phyloP scores from a whole-genome alignment of 1,140 invertebrate species.

The Venturia canescens region DNA sequence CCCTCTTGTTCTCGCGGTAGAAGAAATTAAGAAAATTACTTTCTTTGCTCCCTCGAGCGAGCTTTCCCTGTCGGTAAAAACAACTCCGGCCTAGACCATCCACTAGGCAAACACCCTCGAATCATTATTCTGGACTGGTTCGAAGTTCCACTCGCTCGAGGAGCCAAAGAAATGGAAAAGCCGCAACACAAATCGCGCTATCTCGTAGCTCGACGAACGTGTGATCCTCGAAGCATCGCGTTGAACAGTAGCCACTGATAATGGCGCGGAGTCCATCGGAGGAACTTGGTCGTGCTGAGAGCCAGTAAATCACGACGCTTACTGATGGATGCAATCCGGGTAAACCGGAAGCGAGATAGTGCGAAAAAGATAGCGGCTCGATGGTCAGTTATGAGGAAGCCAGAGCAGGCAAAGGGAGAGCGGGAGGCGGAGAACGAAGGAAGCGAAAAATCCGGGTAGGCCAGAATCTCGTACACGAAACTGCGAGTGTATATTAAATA shows the following conservation, averaged over 20 bases:
- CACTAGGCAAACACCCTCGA: no score
- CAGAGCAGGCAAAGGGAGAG: background rate
- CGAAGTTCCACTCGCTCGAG: no score
- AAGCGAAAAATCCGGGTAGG: conserved; percentile 35
- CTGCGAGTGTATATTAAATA: conserved; percentile 12
- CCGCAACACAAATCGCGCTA: background rate
- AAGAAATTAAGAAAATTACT: no score
- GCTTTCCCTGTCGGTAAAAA: no score
- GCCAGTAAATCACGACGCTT: background rate
- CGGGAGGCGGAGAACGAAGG: conserved; percentile 4
- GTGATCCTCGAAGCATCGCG: background rate
- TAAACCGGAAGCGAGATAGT: conserved; percentile 1
- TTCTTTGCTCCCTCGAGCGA: no score
- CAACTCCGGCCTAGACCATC: no score
- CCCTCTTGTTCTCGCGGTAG: no score
- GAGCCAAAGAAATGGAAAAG: no score
- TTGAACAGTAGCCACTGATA: background rate
- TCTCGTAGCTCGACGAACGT: background rate
- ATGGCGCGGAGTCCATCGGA: no score
- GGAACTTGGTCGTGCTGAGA: background rate
- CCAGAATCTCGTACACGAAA: conserved; percentile 5
- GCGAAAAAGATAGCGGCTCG: background rate
- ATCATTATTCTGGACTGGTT: no score
- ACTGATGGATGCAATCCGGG: background rate
- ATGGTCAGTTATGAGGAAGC: background rate